Conservation (phyloP, 1,140 invertebrate genomes). For the Physella acuta region DNA sequence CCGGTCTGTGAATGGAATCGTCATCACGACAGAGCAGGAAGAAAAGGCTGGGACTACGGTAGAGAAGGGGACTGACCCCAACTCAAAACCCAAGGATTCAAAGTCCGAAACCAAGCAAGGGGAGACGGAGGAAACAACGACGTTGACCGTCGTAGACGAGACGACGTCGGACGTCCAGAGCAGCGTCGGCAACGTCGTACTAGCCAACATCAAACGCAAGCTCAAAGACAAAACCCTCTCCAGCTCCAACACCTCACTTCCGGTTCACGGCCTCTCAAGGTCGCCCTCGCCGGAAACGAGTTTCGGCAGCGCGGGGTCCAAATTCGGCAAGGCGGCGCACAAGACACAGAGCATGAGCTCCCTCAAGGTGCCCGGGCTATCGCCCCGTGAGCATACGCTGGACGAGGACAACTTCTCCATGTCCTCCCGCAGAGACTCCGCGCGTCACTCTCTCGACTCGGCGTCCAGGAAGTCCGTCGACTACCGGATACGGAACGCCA, state of each 20-base stretch:
- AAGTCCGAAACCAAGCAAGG: no score
- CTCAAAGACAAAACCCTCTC: not conserved
- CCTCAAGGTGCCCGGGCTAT: slow-evolving; percentile 16
- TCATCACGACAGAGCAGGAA: not conserved
- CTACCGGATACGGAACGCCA: slow-evolving; percentile 28
- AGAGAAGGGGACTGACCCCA: not conserved
- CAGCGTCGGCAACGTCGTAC: not conserved
- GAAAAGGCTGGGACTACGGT: not conserved
- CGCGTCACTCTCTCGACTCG: slow-evolving; percentile 30
- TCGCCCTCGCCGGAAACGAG: not conserved
- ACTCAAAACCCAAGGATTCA: no score
- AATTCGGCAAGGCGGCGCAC: not conserved
- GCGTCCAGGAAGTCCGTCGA: slow-evolving; percentile 34
- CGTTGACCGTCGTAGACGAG: slow-evolving; percentile 13
- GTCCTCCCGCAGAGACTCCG: slow-evolving; percentile 32
- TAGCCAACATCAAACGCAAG: slow-evolving; percentile 5
- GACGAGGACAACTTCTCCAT: slow-evolving; percentile 29
- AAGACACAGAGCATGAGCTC: slow-evolving; percentile 31
- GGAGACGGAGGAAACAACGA: no score
- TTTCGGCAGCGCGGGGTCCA: not conserved
- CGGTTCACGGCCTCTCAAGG: not conserved
- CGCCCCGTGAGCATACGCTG: not conserved
- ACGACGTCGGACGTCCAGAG: not conserved
- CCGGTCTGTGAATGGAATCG: not conserved
- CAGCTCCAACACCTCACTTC: slow-evolving; percentile 3